Conservation (phyloP, 2,888 invertebrate species). For the Ochropleura plecta region DNA sequence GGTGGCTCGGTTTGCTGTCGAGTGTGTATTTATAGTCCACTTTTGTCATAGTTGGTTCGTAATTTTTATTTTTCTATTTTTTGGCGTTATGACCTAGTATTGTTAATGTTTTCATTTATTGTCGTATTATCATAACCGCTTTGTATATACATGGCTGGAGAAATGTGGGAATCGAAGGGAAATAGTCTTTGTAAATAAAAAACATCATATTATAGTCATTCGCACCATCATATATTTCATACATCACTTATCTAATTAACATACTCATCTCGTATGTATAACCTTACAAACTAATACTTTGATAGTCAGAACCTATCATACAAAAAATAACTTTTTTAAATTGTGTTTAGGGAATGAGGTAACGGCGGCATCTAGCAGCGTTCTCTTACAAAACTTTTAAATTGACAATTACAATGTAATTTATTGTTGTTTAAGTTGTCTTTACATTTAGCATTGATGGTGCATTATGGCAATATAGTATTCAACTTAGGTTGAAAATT, state of each 20-base stretch:
- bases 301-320: slow-evolving; percentile 54
- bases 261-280: slow-evolving; percentile 63
- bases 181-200: background rate
- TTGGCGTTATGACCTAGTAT: too few species aligned
- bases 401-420: slow-evolving; percentile 18
- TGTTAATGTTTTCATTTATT: too few species aligned
- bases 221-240: slow-evolving; percentile 72
- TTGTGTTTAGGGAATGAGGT: slow-evolving; percentile 60
- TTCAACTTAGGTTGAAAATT: background rate
- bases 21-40: too few species aligned
- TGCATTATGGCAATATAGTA: background rate
- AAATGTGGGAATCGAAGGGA: background rate
- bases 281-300: slow-evolving; percentile 68
- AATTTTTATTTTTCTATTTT: too few species aligned
- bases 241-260: slow-evolving; percentile 66
- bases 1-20: too few species aligned
- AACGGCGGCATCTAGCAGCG: slow-evolving; percentile 35
- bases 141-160: too few species aligned
- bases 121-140: too few species aligned
- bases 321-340: slow-evolving; percentile 52
- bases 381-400: slow-evolving; percentile 28
- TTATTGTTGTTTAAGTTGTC: background rate
- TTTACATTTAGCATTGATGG: background rate
- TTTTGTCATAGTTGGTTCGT: too few species aligned
- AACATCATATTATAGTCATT: slow-evolving; percentile 54